These are phyloP conservation scores for Rhynchomys soricoides DNA, from an alignment of 2,113 vertebrate genomes.

Conservation along the genomic window DNA sequence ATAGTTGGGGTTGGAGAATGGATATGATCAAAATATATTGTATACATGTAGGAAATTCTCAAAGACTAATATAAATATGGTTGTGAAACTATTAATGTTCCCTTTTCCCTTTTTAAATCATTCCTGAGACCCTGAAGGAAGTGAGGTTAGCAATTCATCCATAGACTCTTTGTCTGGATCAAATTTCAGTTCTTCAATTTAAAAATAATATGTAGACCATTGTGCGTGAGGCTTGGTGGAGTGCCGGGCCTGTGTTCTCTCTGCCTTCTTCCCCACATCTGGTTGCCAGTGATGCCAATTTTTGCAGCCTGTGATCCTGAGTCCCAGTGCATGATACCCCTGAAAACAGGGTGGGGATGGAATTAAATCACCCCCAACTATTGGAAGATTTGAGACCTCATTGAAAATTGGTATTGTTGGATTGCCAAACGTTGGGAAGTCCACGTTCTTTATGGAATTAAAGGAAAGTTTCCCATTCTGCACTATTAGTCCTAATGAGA, in stretches of 20 bases:
- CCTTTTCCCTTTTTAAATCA: neutral
- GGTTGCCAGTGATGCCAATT: neutral
- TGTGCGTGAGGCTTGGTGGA: constrained; percentile 60
- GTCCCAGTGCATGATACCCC: constrained; percentile 89
- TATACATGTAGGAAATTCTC: neutral
- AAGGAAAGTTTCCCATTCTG: constrained; percentile 97
- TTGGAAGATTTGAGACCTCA: constrained; percentile 97
- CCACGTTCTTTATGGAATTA: constrained; percentile 97
- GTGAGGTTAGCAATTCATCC: neutral
- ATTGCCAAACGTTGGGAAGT: constrained; percentile 97
- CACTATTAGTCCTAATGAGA: constrained; percentile 97
- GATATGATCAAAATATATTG: neutral
- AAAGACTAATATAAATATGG: neutral
- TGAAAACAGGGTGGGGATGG: constrained; percentile 94
- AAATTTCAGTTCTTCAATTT: neutral
- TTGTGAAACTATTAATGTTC: neutral
- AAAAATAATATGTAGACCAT: constrained; percentile 43
- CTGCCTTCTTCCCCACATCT: constrained; percentile 68
- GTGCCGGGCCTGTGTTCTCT: constrained; percentile 61
- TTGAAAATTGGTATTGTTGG: constrained; percentile 98
- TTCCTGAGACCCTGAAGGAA: neutral
- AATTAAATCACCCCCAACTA: constrained; percentile 92
- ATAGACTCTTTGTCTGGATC: neutral
- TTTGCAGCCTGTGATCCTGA: neutral
- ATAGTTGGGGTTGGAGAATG: neutral